Evolutionary conservation across 2,888 invertebrate genomes (phyloP), one percentile per base, ranked within the genome.

Genomic region (Lasius fuliginosus): DNA sequence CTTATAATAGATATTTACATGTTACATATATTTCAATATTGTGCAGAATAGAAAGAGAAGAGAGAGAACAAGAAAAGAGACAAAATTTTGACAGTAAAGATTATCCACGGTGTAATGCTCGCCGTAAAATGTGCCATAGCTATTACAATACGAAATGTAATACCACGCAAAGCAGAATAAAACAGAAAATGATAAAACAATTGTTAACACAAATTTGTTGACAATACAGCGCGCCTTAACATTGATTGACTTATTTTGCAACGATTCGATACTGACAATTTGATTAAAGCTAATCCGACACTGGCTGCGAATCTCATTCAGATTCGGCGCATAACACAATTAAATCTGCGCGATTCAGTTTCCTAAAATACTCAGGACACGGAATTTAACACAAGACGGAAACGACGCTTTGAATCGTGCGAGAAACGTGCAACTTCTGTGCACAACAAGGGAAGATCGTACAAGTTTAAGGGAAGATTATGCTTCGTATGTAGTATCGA

Each of bases 1-100:
- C 42, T 68, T n/a, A 64, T 76, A 76, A 64, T 49, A 64, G 49
- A 36, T 53, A 36, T 46, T 46, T 46, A 75, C 23, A 33, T 23
- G 33, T 46, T 75, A 62, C 12, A 74, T 60, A 74, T 23, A 75
- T 62, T 33, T 42, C 42, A n/a, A 62, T 46, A 64, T 6, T 30
- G 15, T 42, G n/a, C n/a, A 30, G 27, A 40, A 53, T 18, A 53
- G 15, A 56, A 30, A 69, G 18, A 62, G 33, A 42, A 46, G 12
- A 30, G 12, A 15, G 23, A 60, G 27, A 40, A 11, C 49, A 74
- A 30, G 15, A 18, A 18, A 36, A 11, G 27, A 56, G 12, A 64
- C 5, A 3, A 56, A 23, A 5, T 36, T 36, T 40, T 40, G 18
- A 27, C 27, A 40, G 23, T 1, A 18, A 67, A 18, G 2, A 76